Conservation (phyloP, 2,797 vertebrate species). For the Botia almorhae region DNA sequence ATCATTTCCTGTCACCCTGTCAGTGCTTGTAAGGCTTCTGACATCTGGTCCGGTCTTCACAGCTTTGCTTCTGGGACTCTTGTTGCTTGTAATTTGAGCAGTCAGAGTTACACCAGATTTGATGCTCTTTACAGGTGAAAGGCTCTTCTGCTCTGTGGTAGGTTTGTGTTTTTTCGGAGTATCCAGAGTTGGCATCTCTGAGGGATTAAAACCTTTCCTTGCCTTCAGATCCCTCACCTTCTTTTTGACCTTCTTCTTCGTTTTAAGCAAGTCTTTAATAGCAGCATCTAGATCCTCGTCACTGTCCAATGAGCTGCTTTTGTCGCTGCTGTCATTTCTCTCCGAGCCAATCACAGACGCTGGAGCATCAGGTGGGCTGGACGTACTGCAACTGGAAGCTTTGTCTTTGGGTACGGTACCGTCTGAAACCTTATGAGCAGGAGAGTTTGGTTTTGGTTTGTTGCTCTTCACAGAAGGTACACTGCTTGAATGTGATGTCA, state of each 20-base stretch:
- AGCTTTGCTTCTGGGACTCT: conserved; percentile 53
- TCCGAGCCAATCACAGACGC: conserved; percentile 46
- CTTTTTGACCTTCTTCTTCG: conserved; percentile 89
- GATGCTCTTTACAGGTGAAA: conserved; percentile 56
- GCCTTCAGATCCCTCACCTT: conserved; percentile 80
- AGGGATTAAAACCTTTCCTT: conserved; percentile 77
- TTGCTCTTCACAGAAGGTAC: conserved; percentile 23
- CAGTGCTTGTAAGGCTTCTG: too few relatives aligned
- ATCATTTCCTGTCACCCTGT: conserved; percentile 18
- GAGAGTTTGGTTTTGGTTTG: conserved; percentile 41
- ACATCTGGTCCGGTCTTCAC: conserved; percentile 53
- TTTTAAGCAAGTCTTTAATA: conserved; percentile 92
- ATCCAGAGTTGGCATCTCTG: conserved; percentile 67
- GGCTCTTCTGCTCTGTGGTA: conserved; percentile 60
- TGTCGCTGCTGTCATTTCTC: conserved; percentile 78
- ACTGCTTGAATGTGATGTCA: conserved; percentile 18
- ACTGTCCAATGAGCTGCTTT: conserved; percentile 96
- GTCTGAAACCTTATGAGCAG: conserved; percentile 23
- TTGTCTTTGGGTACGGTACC: conserved; percentile 33
- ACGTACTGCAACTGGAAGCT: conserved; percentile 8
- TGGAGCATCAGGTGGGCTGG: conserved; percentile 48
- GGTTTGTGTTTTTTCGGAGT: conserved; percentile 67
- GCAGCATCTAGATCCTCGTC: conserved; percentile 94
- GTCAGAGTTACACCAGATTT: conserved; percentile 66
- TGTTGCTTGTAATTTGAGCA: conserved; percentile 19